These are phyloP conservation scores for Oikopleura albicans DNA, from an alignment of 23 tunicate genomes.

Conservation along the genomic window DNA sequence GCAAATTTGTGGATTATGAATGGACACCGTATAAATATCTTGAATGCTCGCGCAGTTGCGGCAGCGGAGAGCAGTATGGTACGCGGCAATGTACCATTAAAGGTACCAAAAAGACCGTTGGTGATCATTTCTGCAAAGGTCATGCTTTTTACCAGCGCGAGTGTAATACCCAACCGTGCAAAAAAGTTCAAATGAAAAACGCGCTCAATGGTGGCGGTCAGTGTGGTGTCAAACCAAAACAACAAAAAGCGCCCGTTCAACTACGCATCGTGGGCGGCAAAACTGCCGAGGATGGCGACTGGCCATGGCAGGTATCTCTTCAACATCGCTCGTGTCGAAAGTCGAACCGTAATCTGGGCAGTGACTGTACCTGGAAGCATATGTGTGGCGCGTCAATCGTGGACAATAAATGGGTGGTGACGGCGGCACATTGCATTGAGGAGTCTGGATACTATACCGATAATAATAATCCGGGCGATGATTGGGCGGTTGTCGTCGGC, in stretches of 20 bases:
- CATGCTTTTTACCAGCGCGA: background rate
- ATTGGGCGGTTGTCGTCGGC: slow-evolving; percentile 14
- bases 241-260: background rate
- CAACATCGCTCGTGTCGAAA: background rate
- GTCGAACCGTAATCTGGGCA: background rate
- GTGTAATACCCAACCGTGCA: background rate
- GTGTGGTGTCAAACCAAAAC: background rate
- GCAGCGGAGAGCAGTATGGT: background rate
- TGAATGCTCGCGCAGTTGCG: background rate
- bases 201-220: background rate
- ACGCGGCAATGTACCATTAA: background rate
- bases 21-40: background rate
- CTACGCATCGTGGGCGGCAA: background rate
- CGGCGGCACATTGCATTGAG: slow-evolving; percentile 76
- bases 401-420: slow-evolving; percentile 67
- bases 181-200: background rate
- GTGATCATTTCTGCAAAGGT: background rate
- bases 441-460: slow-evolving; percentile 4
- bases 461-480: slow-evolving; percentile 8
- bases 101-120: background rate
- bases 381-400: slow-evolving; percentile 73
- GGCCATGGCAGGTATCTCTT: slow-evolving; percentile 16
- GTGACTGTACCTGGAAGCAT: background rate
- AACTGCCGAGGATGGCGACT: background rate
- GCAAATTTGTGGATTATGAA: background rate